phyloP scores from a whole-genome alignment of 1,140 invertebrate species.

The Phymorhynchus buccinoides region DNA sequence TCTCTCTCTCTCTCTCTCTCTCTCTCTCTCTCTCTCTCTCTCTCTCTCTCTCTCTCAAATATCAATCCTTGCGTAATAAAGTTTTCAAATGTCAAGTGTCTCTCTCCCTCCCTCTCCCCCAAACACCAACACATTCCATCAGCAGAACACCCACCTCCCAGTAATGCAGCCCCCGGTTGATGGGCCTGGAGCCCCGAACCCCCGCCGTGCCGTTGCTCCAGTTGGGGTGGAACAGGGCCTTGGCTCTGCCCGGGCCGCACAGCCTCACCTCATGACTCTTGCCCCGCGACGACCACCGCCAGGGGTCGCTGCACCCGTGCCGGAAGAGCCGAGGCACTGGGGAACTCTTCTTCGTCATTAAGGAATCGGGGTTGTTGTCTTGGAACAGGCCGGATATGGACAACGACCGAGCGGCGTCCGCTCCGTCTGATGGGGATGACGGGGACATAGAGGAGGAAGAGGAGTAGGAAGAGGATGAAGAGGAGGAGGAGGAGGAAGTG shows the following conservation, averaged over 20 bases:
- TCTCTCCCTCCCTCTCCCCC: too few relatives aligned
- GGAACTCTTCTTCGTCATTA: background rate
- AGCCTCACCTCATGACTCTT: constrained; percentile 80
- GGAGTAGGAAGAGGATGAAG: background rate
- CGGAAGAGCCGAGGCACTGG: constrained; percentile 38
- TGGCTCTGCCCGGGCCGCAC: constrained; percentile 74
- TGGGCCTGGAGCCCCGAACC: constrained; percentile 78
- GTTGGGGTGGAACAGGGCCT: constrained; percentile 80
- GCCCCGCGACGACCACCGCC: constrained; percentile 80
- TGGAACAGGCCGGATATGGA: background rate
- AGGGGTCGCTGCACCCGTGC: constrained; percentile 78
- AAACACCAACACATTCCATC: too few relatives aligned
- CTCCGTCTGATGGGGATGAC: background rate
- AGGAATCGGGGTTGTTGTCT: constrained; percentile 33
- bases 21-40: background rate
- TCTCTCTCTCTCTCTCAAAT: too few relatives aligned
- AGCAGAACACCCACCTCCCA: constrained; percentile 77
- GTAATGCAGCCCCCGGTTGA: constrained; percentile 80
- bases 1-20: background rate
- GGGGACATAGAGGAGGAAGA: background rate
- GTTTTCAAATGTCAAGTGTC: too few relatives aligned
- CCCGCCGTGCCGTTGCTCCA: constrained; percentile 85
- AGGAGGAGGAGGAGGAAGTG: background rate
- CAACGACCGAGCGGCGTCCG: background rate
- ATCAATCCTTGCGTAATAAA: too few relatives aligned